phyloP scores from a whole-genome alignment of 2,888 invertebrate genomes.

The Gymnocheta viridis region DNA sequence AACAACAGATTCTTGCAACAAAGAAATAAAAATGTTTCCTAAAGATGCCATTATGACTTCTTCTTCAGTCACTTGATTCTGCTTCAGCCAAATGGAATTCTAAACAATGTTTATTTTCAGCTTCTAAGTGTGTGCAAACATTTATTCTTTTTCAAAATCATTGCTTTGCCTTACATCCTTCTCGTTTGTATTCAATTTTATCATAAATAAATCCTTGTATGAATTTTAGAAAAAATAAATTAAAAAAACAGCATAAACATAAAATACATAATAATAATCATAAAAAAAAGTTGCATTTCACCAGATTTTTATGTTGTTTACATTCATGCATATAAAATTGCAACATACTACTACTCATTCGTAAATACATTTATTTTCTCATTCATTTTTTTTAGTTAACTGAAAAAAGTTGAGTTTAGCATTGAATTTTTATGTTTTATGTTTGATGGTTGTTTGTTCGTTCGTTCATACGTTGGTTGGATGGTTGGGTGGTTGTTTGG shows the following conservation, averaged over 20 bases:
- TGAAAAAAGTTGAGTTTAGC: conserved; percentile 28
- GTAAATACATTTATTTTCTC: conserved; percentile 16
- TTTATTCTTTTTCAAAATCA: background rate
- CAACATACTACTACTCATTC: conserved; percentile 37
- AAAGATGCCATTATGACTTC: background rate
- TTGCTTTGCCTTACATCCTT: background rate
- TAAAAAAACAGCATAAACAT: background rate
- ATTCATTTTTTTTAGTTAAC: conserved; percentile 1
- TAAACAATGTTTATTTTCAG: conserved; percentile 47
- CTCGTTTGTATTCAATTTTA: conserved; percentile 8
- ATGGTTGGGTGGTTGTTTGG: conserved; percentile 7
- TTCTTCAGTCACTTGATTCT: background rate
- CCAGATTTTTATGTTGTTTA: conserved; percentile 14
- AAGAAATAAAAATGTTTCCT: background rate
- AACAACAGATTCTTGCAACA: background rate
- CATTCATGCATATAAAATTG: background rate
- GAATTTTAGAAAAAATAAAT: background rate
- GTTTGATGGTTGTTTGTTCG: conserved; percentile 41
- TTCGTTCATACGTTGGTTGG: conserved; percentile 5
- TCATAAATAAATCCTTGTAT: conserved; percentile 15
- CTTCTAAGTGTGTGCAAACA: conserved; percentile 26
- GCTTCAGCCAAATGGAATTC: conserved; percentile 45
- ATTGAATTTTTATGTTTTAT: conserved; percentile 57
- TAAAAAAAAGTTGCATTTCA: conserved; percentile 36
- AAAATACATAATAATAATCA: too few species aligned